Evolutionary conservation across 1,140 invertebrate genomes (phyloP).

Genomic region (Heliconius himera): DNA sequence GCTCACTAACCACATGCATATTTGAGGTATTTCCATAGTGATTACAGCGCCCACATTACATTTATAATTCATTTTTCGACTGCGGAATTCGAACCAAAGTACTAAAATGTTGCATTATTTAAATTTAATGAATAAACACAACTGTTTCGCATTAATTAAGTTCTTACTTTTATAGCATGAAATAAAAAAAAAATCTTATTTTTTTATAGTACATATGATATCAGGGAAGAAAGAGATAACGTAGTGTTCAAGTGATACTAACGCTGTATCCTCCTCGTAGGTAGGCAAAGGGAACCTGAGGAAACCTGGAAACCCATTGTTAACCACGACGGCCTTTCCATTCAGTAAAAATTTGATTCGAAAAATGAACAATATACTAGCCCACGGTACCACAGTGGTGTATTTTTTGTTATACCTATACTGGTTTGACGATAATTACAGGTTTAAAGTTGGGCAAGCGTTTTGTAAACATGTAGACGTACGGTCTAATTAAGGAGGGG

Average conservation of each 20-base stretch:
- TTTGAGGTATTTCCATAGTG: neutral
- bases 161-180: neutral
- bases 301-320: no score
- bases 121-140: conserved; percentile 21
- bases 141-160: conserved; percentile 23
- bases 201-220: no score
- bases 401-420: neutral
- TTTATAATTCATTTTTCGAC: conserved; percentile 17
- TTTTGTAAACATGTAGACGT: neutral
- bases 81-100: neutral
- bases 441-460: neutral
- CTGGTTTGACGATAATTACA: neutral
- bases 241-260: neutral
- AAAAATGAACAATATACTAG: no score
- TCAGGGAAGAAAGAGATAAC: no score
- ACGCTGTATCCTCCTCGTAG: no score
- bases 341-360: no score
- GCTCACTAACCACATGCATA: neutral
- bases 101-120: conserved; percentile 10
- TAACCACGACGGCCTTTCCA: no score
- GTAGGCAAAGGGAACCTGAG: no score
- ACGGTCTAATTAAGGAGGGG: neutral
- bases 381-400: neutral
- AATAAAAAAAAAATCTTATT: no score
- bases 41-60: conserved; percentile 11